Conservation (phyloP, 2,888 invertebrate genomes). For the Argyresthia goedartella region DNA sequence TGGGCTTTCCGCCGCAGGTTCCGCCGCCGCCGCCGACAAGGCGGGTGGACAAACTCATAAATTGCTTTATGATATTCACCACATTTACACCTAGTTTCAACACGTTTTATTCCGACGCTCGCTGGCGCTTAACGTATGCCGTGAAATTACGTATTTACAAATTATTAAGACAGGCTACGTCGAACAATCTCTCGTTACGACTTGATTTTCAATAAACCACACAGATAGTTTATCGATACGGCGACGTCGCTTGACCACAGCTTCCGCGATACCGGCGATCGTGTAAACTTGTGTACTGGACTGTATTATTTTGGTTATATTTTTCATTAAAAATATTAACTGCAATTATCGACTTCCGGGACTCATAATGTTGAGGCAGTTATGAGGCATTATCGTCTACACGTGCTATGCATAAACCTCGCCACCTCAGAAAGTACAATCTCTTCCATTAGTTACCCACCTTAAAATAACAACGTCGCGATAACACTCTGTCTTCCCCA, state of each 20-base stretch:
- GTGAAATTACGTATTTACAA: conserved; percentile 54
- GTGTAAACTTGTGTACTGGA: too few species aligned
- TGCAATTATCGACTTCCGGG: too few species aligned
- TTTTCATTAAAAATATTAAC: neutral
- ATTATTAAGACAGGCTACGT: conserved; percentile 46
- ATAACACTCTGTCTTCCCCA: conserved; percentile 8
- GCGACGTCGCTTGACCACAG: neutral
- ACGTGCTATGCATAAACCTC: neutral
- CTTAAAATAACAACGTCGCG: neutral
- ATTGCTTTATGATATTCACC: conserved; percentile 23
- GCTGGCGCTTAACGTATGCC: conserved; percentile 37
- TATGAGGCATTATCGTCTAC: neutral
- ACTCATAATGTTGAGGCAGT: too few species aligned
- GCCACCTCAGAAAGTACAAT: too few species aligned
- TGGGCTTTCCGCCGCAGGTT: conserved; percentile 1
- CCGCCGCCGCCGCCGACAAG: neutral
- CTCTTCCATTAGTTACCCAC: neutral
- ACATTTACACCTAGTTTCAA: conserved; percentile 29
- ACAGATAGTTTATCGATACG: neutral
- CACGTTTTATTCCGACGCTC: conserved; percentile 39
- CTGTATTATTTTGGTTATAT: neutral
- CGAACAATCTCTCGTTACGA: conserved; percentile 51
- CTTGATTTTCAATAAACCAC: conserved; percentile 29
- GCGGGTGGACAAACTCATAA: conserved; percentile 29
- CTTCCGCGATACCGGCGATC: neutral